Percentiles rank a stretch among this genome's conserved stretches.
Evolutionary conservation across 2,797 vertebrate genomes (phyloP).

Genomic region (Clangula hyemalis): DNA sequence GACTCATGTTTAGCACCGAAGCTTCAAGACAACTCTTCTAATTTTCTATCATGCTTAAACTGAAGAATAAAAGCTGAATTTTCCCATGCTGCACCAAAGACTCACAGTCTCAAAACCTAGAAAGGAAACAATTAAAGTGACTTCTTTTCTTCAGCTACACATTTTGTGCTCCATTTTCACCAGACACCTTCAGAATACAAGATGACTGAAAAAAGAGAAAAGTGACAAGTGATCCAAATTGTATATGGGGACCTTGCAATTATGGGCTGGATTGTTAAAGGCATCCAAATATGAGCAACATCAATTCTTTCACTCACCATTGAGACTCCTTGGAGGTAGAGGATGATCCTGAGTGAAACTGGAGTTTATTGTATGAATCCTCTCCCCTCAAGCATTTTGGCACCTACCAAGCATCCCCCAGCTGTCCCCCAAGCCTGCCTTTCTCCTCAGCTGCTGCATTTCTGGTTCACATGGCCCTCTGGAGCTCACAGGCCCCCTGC

Average conservation of each 20-base stretch:
- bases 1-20: neutral
- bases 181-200: neutral
- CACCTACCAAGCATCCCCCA: neutral
- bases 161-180: neutral
- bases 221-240: fast-evolving
- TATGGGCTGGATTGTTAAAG: neutral
- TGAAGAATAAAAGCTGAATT: neutral
- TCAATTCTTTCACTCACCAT: neutral
- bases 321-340: neutral
- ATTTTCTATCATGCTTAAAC: neutral
- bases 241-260: neutral
- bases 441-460: constrained; percentile 6
- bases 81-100: neutral
- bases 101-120: neutral
- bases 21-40: neutral
- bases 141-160: neutral
- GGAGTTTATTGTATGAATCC: neutral
- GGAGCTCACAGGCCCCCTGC: constrained; percentile 46
- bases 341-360: neutral
- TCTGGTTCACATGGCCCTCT: constrained; percentile 34
- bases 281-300: neutral
- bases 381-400: neutral
- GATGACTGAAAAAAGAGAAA: neutral
- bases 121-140: neutral
- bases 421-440: neutral